Conservation (phyloP, 2,888 invertebrate genomes). For the Sussaba pulchella region DNA sequence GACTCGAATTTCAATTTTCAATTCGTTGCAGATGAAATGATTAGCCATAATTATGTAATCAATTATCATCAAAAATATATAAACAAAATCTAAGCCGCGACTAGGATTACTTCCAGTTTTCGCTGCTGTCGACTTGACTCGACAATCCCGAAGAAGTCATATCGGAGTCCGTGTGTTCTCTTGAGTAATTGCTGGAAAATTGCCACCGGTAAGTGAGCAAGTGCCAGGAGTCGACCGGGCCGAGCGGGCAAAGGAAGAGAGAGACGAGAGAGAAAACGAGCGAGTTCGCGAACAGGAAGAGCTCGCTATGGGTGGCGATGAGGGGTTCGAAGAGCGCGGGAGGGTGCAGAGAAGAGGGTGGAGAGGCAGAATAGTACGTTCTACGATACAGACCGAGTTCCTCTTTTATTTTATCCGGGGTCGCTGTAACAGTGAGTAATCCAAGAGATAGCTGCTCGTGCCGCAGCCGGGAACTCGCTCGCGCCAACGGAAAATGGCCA, state of each 20-base stretch:
- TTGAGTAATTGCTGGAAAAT: conserved; percentile 56
- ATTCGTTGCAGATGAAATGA: too few relatives aligned
- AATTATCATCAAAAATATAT: too few relatives aligned
- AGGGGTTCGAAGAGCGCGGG: background rate
- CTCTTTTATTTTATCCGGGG: conserved; percentile 63
- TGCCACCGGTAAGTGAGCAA: conserved; percentile 36
- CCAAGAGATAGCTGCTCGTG: conserved; percentile 45
- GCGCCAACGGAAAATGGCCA: conserved; percentile 51
- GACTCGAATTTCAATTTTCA: too few relatives aligned
- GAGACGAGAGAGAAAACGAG: conserved; percentile 13
- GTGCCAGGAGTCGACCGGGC: too few relatives aligned
- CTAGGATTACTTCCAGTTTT: background rate
- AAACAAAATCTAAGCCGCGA: background rate
- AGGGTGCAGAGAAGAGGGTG: background rate
- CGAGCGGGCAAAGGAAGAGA: conserved; percentile 12
- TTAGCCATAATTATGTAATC: too few relatives aligned
- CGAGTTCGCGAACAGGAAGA: conserved; percentile 16
- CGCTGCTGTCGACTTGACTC: conserved; percentile 11
- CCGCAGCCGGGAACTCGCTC: conserved; percentile 37
- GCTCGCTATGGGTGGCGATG: background rate
- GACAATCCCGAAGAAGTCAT: conserved; percentile 32
- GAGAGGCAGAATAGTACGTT: conserved; percentile 27
- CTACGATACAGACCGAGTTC: conserved; percentile 58
- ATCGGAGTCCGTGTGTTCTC: conserved; percentile 29
- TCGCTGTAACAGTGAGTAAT: conserved; percentile 50